Conservation (phyloP, 2,888 invertebrate species). For the Sminthurides aquaticus region DNA sequence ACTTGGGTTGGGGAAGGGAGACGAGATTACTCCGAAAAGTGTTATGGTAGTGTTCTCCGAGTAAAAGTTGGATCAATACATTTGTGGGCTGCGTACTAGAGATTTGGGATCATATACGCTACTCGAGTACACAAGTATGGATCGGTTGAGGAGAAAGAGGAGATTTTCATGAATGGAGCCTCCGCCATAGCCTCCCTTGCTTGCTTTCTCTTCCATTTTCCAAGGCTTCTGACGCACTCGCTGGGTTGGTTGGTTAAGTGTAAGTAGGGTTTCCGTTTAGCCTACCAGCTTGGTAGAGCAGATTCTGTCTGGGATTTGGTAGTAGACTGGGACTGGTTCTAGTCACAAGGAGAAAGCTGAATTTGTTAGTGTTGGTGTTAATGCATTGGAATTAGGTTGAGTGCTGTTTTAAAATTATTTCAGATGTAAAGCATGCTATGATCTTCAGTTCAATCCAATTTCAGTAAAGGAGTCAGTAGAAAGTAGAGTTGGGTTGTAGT, state of each 20-base stretch:
- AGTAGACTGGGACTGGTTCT: background rate
- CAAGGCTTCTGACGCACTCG: background rate
- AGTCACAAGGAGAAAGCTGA: background rate
- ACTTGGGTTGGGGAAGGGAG: background rate
- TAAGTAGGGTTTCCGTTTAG: background rate
- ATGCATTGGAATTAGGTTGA: too few species aligned
- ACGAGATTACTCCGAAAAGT: background rate
- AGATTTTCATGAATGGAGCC: background rate
- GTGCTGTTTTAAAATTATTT: too few species aligned
- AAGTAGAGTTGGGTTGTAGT: too few species aligned
- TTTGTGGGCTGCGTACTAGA: background rate
- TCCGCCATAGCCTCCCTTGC: background rate
- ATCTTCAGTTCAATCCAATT: too few species aligned
- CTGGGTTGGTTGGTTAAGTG: background rate
- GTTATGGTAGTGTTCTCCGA: slow-evolving; percentile 1
- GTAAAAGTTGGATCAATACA: background rate
- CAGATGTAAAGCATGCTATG: too few species aligned
- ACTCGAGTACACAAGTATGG: background rate
- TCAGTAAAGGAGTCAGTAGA: too few species aligned
- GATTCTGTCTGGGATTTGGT: background rate
- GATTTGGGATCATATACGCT: background rate
- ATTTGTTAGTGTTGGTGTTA: background rate
- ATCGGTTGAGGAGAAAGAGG: background rate
- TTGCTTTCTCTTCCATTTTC: background rate
- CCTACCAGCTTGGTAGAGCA: background rate